Percentiles rank a stretch among this genome's conserved stretches.
Evolutionary conservation across 2,888 invertebrate species (phyloP).

Genomic region (Prosapia bicincta): DNA sequence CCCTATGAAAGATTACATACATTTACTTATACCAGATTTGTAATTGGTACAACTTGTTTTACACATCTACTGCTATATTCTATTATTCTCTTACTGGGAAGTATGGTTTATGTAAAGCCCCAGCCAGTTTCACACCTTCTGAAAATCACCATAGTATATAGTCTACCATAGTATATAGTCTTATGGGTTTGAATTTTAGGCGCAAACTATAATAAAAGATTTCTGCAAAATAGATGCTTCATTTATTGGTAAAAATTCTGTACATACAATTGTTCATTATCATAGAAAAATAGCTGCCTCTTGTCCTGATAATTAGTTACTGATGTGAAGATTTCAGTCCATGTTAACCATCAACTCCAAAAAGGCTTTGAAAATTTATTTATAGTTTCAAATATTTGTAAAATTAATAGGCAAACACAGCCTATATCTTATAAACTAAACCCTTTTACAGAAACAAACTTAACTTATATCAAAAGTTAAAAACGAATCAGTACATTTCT

Average conservation of each 20-base stretch:
- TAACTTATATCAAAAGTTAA: not conserved
- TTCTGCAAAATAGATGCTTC: constrained; percentile 11
- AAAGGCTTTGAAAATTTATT: constrained; percentile 13
- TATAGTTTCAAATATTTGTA: not conserved
- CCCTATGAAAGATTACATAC: no score
- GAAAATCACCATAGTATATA: no score
- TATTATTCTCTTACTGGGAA: no score
- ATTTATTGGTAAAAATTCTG: constrained; percentile 26
- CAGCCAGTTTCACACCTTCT: no score
- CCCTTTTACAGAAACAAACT: not conserved
- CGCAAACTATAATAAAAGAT: no score
- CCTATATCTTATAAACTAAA: not conserved
- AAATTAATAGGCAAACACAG: not conserved
- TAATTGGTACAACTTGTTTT: no score
- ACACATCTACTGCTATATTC: no score
- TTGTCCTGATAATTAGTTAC: not conserved
- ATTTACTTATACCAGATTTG: no score
- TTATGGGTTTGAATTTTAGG: no score
- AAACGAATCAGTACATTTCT: not conserved
- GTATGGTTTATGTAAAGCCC: no score
- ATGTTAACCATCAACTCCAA: constrained; percentile 5
- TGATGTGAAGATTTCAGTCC: not conserved
- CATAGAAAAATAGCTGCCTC: constrained; percentile 25
- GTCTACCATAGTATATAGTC: no score
- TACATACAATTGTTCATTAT: constrained; percentile 17